Evolutionary conservation across 2,113 vertebrate species (phyloP), one percentile per base, ranked within the genome.

Genomic region (Scalopus aquaticus): DNA sequence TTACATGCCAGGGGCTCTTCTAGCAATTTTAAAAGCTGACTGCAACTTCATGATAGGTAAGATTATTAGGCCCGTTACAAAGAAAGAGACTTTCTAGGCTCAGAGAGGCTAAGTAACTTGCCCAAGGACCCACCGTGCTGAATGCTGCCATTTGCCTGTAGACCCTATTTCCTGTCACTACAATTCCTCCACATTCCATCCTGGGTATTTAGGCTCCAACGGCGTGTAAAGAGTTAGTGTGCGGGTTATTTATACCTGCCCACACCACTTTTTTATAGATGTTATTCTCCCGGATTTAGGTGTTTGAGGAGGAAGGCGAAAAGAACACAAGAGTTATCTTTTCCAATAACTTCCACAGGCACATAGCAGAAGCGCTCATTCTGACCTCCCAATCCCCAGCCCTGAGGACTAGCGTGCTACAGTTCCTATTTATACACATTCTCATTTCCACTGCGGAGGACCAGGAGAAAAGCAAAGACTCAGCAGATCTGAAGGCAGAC

Each of bases 401-500:
- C 15, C 32, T 74, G 64, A 26, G 64, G 69, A 46, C 56, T 3
- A 37, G 89, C 74, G 93, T 49, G 60, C 19, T 26, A 10, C 17
- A n/a, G 54, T 30, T 84, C 76, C 91, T 96, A 91, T 94, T 93
- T 89, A 70, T 73, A 77, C 22, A 51, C 74, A 70, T 42, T 69
- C 78, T 69, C 7, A 5, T 79, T 94, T 94, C 96, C 24, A 28
- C 72, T 56, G 24, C 65, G 69, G 35, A 82, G 73, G 78, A 51
- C 67, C 77, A n/a, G 87, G 19, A 28, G 88, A 44, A 96, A 94
- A 26, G 39, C 35, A 26, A n/a, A 32, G n/a, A 62, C 70, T 97
- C 97, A 96, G 95, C 97, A 96, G 83, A 90, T 81, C 65, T 16
- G 46, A 44, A 22, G 1, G 26, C 49, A 56, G 95, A 95, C 65